Evolutionary conservation across 2,797 vertebrate species (phyloP), one percentile per base, ranked within the genome.

Genomic region (Todus mexicanus): DNA sequence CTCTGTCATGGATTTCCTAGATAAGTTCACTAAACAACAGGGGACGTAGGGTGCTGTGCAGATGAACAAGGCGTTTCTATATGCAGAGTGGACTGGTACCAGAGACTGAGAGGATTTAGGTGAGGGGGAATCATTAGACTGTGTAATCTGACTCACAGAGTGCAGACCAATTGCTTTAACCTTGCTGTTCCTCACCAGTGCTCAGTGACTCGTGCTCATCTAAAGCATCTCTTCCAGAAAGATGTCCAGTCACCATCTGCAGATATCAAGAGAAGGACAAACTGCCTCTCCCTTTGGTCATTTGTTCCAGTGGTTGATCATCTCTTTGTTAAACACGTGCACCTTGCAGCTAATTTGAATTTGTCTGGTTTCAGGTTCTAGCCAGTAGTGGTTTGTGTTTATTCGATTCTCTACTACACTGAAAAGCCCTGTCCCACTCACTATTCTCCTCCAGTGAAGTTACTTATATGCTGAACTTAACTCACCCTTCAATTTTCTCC

Each of bases 301-400:
- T 93, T 95, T 87, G 92, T 96, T 96, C 89, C 92, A 78, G 94
- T 92, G 95, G 84, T 96, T 95, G 92, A 92, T 93, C 91, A 94
- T 47, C 33, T 65, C 84, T 92, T 92, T 70, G 75, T 91, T 81
- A 86, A 95, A 84, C 94, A 91, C 26, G 23, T 91, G 95, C 29
- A 15, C 21, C 48, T 91, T 69, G 81, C 68, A 93, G 77, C 83
- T 96, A 68, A 94, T 95, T 96, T 96, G 95, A 94, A 96, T 96
- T 73, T 89, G 92, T 94, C 96, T 95, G 94, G 94, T 96, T 96
- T 95, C 93, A 79, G 56, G 93, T 94, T 80, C 88, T 79, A 20
- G n/a, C 53, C 74, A 91, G 77, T 89, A 64, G 90, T 81, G 14
- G 71, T 69, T 95, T 6, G 3, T 93, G 71, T 93, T 96, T 78